Conservation (phyloP, 2,113 vertebrate genomes). For the Paradoxurus hermaphroditus region DNA sequence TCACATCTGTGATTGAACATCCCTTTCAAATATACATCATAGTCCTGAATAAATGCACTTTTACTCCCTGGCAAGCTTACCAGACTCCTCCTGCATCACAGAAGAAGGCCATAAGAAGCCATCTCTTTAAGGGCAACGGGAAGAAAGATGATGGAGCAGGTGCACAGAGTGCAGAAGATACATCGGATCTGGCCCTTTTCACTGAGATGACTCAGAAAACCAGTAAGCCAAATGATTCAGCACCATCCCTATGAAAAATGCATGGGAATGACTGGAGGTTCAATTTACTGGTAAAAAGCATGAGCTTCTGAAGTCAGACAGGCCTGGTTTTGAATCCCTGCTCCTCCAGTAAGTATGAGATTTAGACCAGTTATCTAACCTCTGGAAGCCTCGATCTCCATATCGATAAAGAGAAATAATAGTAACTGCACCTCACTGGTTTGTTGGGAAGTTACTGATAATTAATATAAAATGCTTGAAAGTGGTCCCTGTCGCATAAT, state of each 20-base stretch:
- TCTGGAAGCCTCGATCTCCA: not conserved
- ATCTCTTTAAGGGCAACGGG: not conserved
- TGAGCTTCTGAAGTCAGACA: not conserved
- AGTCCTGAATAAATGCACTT: not conserved
- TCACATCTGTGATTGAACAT: slow-evolving; percentile 47
- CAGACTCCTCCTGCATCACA: not conserved
- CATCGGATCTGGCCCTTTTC: not conserved
- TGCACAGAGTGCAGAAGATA: not conserved
- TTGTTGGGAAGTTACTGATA: not conserved
- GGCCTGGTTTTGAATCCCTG: slow-evolving; percentile 1
- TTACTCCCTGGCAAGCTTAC: slow-evolving; percentile 6
- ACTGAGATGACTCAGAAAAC: slow-evolving; percentile 65
- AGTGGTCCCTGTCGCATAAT: not conserved
- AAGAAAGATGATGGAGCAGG: not conserved
- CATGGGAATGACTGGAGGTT: not conserved
- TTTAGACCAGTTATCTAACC: not conserved
- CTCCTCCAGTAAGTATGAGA: not conserved
- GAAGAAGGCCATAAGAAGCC: not conserved
- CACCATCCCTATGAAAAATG: slow-evolving; percentile 57
- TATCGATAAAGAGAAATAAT: not conserved
- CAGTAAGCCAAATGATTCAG: slow-evolving; percentile 60
- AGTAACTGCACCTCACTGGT: not conserved
- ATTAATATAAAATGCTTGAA: not conserved
- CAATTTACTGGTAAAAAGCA: slow-evolving; percentile 44
- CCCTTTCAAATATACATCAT: slow-evolving; percentile 53